phyloP scores from a whole-genome alignment of 2,888 invertebrate genomes.

The Caenorhabditis japonica region DNA sequence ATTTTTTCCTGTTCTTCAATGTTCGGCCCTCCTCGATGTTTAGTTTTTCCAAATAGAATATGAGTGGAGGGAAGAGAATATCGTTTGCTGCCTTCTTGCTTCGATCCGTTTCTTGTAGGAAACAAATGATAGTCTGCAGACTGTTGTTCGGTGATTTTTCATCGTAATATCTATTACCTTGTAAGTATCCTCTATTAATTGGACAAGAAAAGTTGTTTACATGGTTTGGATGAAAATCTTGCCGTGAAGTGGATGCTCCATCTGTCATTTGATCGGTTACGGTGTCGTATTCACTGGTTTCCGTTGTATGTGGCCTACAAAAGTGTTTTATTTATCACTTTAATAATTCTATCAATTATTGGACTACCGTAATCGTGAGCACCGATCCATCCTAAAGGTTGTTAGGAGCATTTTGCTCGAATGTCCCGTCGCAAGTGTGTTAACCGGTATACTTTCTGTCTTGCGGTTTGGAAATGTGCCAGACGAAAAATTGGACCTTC shows the following conservation, averaged over 20 bases:
- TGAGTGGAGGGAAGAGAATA: constrained; percentile 49
- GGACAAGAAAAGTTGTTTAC: constrained; percentile 20
- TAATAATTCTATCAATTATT: too few relatives aligned
- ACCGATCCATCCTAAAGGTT: constrained; percentile 26
- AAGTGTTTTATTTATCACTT: too few relatives aligned
- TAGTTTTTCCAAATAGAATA: constrained; percentile 42
- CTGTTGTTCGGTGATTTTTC: neutral
- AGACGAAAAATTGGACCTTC: constrained; percentile 36
- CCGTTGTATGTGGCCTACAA: too few relatives aligned
- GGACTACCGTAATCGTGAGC: neutral
- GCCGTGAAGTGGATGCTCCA: neutral
- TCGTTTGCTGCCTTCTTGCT: constrained; percentile 2
- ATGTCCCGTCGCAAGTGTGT: constrained; percentile 39
- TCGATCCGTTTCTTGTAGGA: neutral
- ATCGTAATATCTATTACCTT: neutral
- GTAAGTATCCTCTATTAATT: constrained; percentile 9
- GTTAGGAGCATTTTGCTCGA: constrained; percentile 39
- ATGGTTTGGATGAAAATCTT: neutral
- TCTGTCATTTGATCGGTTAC: too few relatives aligned
- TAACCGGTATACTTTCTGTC: constrained; percentile 32
- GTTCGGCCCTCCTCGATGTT: constrained; percentile 34
- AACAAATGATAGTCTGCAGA: constrained; percentile 8
- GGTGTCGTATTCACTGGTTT: too few relatives aligned
- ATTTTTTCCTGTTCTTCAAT: constrained; percentile 44
- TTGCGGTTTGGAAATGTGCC: constrained; percentile 36